Percentiles rank a stretch among this genome's conserved stretches.
Conservation (phyloP, 2,888 invertebrate genomes). For the Eupithecia subfuscata region DNA sequence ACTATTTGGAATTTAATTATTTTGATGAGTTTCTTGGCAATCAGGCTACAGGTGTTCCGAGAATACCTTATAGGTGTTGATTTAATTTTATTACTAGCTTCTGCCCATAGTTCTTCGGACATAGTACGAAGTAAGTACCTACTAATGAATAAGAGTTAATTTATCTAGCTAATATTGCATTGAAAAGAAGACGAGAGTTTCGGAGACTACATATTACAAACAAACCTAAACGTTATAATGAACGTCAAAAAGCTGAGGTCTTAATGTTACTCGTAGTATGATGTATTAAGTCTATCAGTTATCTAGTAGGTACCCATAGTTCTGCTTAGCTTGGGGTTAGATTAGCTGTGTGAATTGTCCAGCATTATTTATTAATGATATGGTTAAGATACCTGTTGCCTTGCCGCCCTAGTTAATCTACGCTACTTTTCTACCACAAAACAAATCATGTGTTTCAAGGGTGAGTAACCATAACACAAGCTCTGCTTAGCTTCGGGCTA, state of each 20-base stretch:
- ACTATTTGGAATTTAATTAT: conserved; percentile 24
- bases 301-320: too few relatives aligned
- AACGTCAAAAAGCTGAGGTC: too few relatives aligned
- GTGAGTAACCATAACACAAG: too few relatives aligned
- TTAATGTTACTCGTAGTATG: too few relatives aligned
- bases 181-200: not conserved
- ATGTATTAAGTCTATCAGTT: too few relatives aligned
- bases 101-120: not conserved
- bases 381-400: too few relatives aligned
- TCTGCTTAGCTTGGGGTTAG: not conserved
- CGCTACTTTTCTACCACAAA: too few relatives aligned
- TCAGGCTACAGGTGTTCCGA: conserved; percentile 18
- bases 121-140: not conserved
- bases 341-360: not conserved
- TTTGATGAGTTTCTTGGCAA: conserved; percentile 30
- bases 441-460: too few relatives aligned
- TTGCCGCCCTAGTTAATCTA: too few relatives aligned
- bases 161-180: not conserved
- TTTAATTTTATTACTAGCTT: not conserved
- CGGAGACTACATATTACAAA: not conserved
- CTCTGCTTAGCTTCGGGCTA: too few relatives aligned
- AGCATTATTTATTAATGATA: too few relatives aligned
- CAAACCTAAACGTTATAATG: not conserved
- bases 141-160: not conserved
- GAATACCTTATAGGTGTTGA: conserved; percentile 10